These are phyloP conservation scores for Cepphus grylle DNA, from an alignment of 2,113 vertebrate species.

Conservation along the genomic window DNA sequence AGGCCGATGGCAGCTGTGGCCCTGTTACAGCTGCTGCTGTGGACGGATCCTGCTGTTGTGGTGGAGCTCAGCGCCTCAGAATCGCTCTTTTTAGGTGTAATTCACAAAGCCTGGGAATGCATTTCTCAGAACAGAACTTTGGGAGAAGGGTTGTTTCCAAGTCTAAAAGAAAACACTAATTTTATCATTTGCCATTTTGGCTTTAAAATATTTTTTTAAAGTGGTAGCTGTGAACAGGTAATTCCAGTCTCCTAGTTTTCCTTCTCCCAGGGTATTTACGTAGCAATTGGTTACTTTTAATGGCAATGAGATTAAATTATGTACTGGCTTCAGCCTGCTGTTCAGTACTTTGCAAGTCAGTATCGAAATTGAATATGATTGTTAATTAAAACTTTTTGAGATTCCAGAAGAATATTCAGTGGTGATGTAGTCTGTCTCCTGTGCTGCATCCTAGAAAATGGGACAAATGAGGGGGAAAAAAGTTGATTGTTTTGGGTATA, in stretches of 20 bases:
- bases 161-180: not conserved
- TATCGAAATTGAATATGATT: not conserved
- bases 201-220: not conserved
- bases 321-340: not conserved
- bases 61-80: not conserved
- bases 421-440: not conserved
- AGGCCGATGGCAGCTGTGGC: not conserved
- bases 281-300: not conserved
- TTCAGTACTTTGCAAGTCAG: not conserved
- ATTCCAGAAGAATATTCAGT: not conserved
- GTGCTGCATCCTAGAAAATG: not conserved
- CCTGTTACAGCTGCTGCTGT: not conserved
- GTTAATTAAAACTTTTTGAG: not conserved
- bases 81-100: not conserved
- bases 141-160: not conserved
- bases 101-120: not conserved
- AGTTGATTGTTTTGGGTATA: not conserved
- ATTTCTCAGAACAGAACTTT: not conserved
- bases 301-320: not conserved
- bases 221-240: not conserved
- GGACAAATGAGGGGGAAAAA: not conserved
- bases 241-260: not conserved
- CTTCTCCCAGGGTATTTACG: not conserved
- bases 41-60: not conserved
- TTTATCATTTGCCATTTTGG: fast-evolving